Evolutionary conservation across 2,888 invertebrate genomes (phyloP).

Genomic region (Lordiphosa andalusiaca): DNA sequence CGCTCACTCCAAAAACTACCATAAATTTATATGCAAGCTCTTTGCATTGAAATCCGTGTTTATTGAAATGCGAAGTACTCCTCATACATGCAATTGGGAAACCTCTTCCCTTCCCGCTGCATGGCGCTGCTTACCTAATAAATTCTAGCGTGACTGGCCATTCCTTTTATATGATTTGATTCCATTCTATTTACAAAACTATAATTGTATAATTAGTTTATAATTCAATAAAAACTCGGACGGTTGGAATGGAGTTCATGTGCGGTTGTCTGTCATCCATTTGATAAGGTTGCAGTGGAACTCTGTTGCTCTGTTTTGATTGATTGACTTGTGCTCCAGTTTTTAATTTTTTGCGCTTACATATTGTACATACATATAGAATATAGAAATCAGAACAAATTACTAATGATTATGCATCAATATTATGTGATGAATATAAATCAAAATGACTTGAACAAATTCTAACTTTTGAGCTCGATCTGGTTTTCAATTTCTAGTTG

Average conservation of each 20-base stretch:
- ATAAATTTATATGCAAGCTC: too few species aligned
- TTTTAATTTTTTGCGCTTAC: not conserved
- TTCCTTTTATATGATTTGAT: not conserved
- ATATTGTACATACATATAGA: not conserved
- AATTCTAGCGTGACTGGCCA: slow-evolving; percentile 7
- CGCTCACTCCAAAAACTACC: too few species aligned
- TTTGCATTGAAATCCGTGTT: not conserved
- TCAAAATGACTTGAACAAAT: too few species aligned
- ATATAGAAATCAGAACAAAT: not conserved
- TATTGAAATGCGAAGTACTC: not conserved
- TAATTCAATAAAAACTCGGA: not conserved
- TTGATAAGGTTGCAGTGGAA: slow-evolving; percentile 3
- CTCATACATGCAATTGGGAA: too few species aligned
- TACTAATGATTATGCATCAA: not conserved
- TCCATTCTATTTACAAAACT: slow-evolving; percentile 4
- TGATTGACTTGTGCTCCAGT: slow-evolving; percentile 9
- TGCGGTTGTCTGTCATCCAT: slow-evolving; percentile 3
- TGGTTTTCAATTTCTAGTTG: too few species aligned
- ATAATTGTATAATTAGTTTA: slow-evolving; percentile 13
- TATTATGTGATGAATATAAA: too few species aligned
- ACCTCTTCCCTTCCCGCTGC: too few species aligned
- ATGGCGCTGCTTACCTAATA: too few species aligned
- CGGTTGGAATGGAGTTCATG: slow-evolving; percentile 1
- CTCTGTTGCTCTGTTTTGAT: not conserved
- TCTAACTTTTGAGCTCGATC: too few species aligned